Evolutionary conservation across 2,888 invertebrate genomes (phyloP), one percentile per base, ranked within the genome.

Genomic region (Carpatolechia fugitivella): DNA sequence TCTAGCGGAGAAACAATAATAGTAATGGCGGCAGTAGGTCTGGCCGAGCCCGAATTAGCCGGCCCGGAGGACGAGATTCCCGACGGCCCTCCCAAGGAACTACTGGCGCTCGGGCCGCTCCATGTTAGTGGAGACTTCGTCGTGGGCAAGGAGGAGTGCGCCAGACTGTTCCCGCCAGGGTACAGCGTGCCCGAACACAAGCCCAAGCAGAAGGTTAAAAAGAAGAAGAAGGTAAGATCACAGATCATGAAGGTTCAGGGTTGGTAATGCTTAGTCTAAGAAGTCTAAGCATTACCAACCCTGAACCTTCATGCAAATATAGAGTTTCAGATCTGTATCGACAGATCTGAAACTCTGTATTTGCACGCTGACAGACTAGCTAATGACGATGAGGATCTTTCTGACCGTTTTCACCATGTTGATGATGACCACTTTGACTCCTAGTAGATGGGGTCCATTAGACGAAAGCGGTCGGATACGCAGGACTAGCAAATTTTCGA

Each of bases 71-170:
- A 92, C 0, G 92, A 93, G 0, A 89, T 92, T 1, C 94, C 93
- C 0, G 82, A 92, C 1, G 92, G 92, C 0, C 94, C 95, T 0
- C 92, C 93, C 0, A 93, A 92, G 0, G 91, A 91, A 1, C 92
- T 96, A 61, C 83, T 92, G 3, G 87, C 92, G 16, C 89, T 93
- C 44, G 93, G 93, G 0, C 95, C 96, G 0, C 89, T 93, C 16
- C 94, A 94, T 73, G 92, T 94, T 20, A 94, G 95, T 69, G 90
- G 91, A 6, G 93, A 95, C 70, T 86, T 92, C 0, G 92, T 92
- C 2, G 82, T 91, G 31, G 95, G 95, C 0, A 88, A 85, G 29
- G 82, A 85, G 48, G 95, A 96, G 67, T 93, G 93, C 54, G 80
- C 85, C 1, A 74, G 90, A 55, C 94, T 95, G 89, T 96, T 96